Percentiles rank a stretch among this genome's conserved stretches.
Evolutionary conservation across 2,888 invertebrate species (phyloP).

Genomic region (Eupithecia exiguata): DNA sequence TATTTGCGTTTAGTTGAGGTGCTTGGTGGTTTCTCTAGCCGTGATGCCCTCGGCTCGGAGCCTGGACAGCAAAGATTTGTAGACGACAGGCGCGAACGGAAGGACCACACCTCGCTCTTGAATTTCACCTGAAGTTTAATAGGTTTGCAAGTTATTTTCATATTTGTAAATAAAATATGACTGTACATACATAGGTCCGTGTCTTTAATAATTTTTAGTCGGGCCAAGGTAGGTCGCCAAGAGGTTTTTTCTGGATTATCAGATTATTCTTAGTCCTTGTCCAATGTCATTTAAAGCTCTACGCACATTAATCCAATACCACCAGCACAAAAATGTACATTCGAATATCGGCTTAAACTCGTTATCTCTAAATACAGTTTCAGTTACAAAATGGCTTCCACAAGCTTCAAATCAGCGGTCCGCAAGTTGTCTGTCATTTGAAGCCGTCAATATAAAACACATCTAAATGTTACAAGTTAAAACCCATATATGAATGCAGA

Average conservation of each 20-base stretch:
- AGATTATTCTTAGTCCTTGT: neutral
- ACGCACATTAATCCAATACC: no score
- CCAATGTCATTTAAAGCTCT: neutral
- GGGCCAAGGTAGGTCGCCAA: no score
- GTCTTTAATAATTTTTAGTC: neutral
- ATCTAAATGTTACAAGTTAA: no score
- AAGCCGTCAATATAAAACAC: no score
- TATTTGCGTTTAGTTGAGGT: conserved; percentile 58
- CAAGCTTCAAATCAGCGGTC: no score
- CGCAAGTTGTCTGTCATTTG: no score
- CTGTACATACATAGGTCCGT: neutral
- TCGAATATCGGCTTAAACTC: no score
- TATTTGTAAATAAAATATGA: neutral
- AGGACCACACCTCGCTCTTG: conserved; percentile 96
- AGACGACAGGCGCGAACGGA: conserved; percentile 96
- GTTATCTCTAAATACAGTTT: no score
- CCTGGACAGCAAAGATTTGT: conserved; percentile 94
- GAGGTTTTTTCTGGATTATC: neutral
- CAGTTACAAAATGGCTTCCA: no score
- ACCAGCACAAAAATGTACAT: no score
- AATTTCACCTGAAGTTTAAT: conserved; percentile 90
- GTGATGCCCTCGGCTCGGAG: conserved; percentile 93
- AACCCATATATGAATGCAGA: no score
- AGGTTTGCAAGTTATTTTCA: neutral
- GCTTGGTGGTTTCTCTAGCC: conserved; percentile 68